Base-by-base conservation (phyloP, 1,140 invertebrate genomes). In the Tenebrio molitor region DNA sequence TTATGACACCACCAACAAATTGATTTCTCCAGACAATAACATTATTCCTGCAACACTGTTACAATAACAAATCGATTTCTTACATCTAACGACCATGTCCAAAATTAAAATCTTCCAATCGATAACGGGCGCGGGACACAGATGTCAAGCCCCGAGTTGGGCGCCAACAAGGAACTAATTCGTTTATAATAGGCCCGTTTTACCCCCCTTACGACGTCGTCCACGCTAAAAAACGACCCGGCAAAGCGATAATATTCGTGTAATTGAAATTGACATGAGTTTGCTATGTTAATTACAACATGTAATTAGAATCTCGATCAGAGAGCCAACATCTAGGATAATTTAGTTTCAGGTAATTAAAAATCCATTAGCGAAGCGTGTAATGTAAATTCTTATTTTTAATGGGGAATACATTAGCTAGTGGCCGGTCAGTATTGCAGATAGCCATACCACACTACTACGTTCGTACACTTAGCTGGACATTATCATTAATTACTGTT, bases 311-410 rank as follows among this genome's bases (percentile, higher is more conserved):
- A 71, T 70, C 72, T 69, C 73, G 74, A 77, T 78, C 74, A 74
- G 70, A 78, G 74, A 77, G 72, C 72, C 74, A 73, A 74, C 74
- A 74, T 75, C 78, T 76, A 78, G 74, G 69, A 77, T 79, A 79
- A 80, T 80, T 80, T 75, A 76, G 70, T 74, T 77, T 64, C 53
- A 66, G 78, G 77, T 78, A 80, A 80, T 80, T 80, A 80, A 80
- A 80, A 79, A 80, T 77, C 79, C 79, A 80, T 80, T 80, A 80
- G 79, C 73, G 39, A 75, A 77, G 73, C 75, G 76, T 79, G 77
- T 76, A 78, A 79, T 77, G 74, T 78, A 80, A 80, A 78, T 78
- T 78, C 73, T 53, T 67, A 79, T 76, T 79, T 77, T 79, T 76
- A 77, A 79, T 79, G 75, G 63, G 63, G 77, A 79, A 77, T 77